Base-by-base conservation (phyloP, 2,797 vertebrate species). In the Hylomyscus alleni region DNA sequence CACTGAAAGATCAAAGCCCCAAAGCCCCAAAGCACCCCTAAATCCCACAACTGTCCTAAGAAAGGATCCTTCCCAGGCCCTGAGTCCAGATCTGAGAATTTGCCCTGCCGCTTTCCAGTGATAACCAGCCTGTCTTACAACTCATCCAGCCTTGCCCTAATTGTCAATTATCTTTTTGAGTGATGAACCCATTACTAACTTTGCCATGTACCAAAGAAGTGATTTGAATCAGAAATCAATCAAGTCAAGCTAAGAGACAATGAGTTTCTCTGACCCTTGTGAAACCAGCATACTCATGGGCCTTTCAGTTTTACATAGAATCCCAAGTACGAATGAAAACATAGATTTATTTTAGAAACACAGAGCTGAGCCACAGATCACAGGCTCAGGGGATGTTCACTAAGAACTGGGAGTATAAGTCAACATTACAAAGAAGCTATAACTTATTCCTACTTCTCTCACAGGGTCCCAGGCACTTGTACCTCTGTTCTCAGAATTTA, bases 221-320 rank as follows among this genome's bases (percentile, higher is more conserved):
- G 56, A 65, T 3, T 47, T 37, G 1, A 82, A 58, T 84, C 62
- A 87, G 52, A n/a, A 80, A 94, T 22, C 26, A 56, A 52, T 24
- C 8, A 14, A n/a, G 54, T 77, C 58, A 50, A 80, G 11, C 26
- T 81, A 56, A 72, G 34, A 82, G 20, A 69, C 31, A 76, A 40
- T 34, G 84, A 56, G 20, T 81, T 40, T 96, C 50, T 17, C 77
- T 34, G 37, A 75, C n/a, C 34, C 54, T 24, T 3, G 0, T 76
- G 78, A 96, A 94, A 92, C 6, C 20, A 89, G 26, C 72, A 81
- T 67, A 82, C 89, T 83, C 60, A 73, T 24, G 88, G 15, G 3
- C 90, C 62, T 95, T 86, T 77, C 14, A 34, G n/a, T 86, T 94
- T 91, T 67, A 89, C 10, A 19, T 67, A 77, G 47, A 96, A 95